These are phyloP conservation scores for Cheirogaleus major DNA, from an alignment of 2,797 vertebrate genomes.

Conservation along the genomic window DNA sequence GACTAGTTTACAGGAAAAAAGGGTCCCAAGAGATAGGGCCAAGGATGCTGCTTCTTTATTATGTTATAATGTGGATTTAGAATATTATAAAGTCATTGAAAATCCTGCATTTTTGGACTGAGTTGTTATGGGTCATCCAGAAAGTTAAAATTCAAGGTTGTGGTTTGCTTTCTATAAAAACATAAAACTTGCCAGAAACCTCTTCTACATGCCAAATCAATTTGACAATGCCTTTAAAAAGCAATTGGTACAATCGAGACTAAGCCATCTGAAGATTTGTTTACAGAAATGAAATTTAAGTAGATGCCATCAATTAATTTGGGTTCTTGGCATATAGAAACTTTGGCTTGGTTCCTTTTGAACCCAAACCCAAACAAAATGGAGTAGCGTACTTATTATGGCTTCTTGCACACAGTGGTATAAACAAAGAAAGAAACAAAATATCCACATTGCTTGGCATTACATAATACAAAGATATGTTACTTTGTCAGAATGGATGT, in stretches of 20 bases:
- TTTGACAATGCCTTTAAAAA: constrained; percentile 51
- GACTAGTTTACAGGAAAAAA: constrained; percentile 55
- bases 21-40: neutral
- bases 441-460: neutral
- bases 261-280: constrained; percentile 20
- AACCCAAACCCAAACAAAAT: neutral
- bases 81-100: neutral
- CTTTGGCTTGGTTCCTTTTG: constrained; percentile 36
- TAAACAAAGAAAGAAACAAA: neutral
- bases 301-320: constrained; percentile 24
- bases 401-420: neutral
- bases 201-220: constrained; percentile 22
- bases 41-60: neutral
- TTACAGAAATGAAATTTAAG: constrained; percentile 52
- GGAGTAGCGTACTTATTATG: neutral
- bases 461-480: neutral
- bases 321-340: constrained; percentile 36
- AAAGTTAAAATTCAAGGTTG: constrained; percentile 53
- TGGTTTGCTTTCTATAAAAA: constrained; percentile 44
- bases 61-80: neutral
- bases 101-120: constrained; percentile 3
- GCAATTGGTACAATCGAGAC: neutral
- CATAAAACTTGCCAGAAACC: constrained; percentile 28
- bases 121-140: constrained; percentile 1
- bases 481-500: neutral